phyloP scores from a whole-genome alignment of 2,888 invertebrate species.

The Artemia sinica region DNA sequence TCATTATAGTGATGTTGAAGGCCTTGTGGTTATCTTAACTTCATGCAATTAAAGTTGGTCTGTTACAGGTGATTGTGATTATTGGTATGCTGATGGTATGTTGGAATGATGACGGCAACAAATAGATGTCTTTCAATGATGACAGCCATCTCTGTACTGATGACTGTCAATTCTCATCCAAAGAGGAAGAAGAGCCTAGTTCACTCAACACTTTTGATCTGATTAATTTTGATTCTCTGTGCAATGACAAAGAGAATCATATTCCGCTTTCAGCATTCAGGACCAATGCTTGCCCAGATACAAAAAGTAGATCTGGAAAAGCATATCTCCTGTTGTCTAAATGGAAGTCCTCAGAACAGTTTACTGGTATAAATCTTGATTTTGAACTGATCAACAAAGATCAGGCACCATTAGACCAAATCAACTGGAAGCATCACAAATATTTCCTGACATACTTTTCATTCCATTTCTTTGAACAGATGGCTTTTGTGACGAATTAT shows the following conservation, averaged over 20 bases:
- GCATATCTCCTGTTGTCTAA: neutral
- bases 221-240: neutral
- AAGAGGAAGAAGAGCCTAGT: constrained; percentile 9
- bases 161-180: neutral
- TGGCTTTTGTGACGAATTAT: too few species aligned
- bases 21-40: too few species aligned
- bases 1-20: too few species aligned
- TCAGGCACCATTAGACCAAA: neutral
- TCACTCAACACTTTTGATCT: neutral
- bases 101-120: neutral
- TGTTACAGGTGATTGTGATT: too few species aligned
- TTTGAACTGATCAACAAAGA: neutral
- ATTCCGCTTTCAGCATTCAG: neutral
- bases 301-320: neutral
- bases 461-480: too few species aligned
- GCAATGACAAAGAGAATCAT: neutral
- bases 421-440: neutral
- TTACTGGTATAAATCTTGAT: neutral
- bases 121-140: neutral
- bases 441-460: too few species aligned
- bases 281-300: neutral
- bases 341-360: constrained; percentile 4
- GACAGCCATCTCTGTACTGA: neutral
- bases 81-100: too few species aligned
- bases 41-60: too few species aligned